phyloP scores from a whole-genome alignment of 2,797 vertebrate genomes.

The Coregonus sp. region DNA sequence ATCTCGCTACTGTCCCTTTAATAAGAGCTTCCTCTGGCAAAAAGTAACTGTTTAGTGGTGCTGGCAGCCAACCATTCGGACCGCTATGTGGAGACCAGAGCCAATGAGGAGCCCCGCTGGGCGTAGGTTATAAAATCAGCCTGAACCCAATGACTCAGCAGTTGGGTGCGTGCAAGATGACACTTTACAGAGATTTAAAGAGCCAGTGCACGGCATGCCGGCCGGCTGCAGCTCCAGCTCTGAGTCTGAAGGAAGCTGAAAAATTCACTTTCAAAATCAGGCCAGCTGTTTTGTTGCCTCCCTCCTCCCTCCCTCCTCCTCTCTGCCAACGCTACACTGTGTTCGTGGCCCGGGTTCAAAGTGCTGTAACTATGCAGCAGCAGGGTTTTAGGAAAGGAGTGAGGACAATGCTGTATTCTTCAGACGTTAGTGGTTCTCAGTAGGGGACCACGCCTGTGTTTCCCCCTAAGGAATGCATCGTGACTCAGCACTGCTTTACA shows the following conservation, averaged over 20 bases:
- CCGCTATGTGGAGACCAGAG: conserved; percentile 61
- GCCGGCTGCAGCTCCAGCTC: conserved; percentile 32
- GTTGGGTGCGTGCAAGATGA: conserved; percentile 81
- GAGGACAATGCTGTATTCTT: conserved; percentile 24
- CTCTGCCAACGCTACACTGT: conserved; percentile 26
- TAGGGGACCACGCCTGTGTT: conserved; percentile 30
- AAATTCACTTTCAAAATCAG: conserved; percentile 62
- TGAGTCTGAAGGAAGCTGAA: conserved; percentile 52
- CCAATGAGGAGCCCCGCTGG: conserved; percentile 82
- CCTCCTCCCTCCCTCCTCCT: conserved; percentile 60
- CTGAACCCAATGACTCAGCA: conserved; percentile 97
- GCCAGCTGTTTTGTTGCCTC: conserved; percentile 56
- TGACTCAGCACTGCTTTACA: conserved; percentile 35
- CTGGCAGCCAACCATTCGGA: conserved; percentile 76
- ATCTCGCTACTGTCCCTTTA: conserved; percentile 70
- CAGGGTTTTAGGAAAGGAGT: neutral
- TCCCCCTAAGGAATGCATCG: conserved; percentile 26
- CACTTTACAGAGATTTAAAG: conserved; percentile 88
- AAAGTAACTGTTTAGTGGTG: conserved; percentile 68
- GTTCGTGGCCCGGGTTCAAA: conserved; percentile 46
- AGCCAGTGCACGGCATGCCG: conserved; percentile 63
- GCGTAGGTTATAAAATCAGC: conserved; percentile 81
- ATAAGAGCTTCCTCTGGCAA: conserved; percentile 76
- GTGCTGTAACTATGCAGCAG: conserved; percentile 29
- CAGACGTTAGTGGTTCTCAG: conserved; percentile 9